phyloP scores from a whole-genome alignment of 2,797 vertebrate genomes.

The Arctocebus calabarensis region DNA sequence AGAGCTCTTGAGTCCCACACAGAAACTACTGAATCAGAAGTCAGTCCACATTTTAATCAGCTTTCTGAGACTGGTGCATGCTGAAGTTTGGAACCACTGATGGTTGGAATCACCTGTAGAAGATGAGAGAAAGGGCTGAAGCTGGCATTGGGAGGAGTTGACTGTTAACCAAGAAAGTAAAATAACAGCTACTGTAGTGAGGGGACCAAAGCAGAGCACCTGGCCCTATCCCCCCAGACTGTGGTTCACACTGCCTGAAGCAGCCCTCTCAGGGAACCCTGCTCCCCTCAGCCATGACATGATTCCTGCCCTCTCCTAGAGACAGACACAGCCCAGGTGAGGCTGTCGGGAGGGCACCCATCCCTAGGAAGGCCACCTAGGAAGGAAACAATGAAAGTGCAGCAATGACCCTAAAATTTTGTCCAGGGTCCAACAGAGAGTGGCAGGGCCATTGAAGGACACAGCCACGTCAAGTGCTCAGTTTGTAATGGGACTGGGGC shows the following conservation, averaged over 20 bases:
- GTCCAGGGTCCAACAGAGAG: not conserved
- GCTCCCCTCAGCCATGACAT: not conserved
- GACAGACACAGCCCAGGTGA: not conserved
- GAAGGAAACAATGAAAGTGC: not conserved
- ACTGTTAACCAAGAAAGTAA: not conserved
- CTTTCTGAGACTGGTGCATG: not conserved
- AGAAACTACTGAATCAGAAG: not conserved
- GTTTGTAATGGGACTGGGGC: not conserved
- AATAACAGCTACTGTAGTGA: not conserved
- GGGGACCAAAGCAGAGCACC: not conserved
- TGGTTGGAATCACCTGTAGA: not conserved
- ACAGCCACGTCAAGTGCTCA: not conserved
- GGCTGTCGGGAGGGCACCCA: not conserved
- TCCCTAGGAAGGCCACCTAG: not conserved
- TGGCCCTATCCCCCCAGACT: not conserved
- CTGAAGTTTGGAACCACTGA: not conserved
- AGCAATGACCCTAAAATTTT: not conserved
- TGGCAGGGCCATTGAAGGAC: not conserved
- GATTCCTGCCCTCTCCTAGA: not conserved
- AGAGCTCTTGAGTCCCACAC: not conserved
- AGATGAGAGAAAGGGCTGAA: not conserved
- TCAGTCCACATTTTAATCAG: accelerated
- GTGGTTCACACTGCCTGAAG: not conserved
- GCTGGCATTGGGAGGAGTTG: not conserved
- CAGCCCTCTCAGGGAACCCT: not conserved